A percentile compares a stretch with the other conserved stretches of the same genome.
These are phyloP conservation scores for Leptocoma aspasia DNA, from an alignment of 2,113 vertebrate species.

Conservation along the genomic window DNA sequence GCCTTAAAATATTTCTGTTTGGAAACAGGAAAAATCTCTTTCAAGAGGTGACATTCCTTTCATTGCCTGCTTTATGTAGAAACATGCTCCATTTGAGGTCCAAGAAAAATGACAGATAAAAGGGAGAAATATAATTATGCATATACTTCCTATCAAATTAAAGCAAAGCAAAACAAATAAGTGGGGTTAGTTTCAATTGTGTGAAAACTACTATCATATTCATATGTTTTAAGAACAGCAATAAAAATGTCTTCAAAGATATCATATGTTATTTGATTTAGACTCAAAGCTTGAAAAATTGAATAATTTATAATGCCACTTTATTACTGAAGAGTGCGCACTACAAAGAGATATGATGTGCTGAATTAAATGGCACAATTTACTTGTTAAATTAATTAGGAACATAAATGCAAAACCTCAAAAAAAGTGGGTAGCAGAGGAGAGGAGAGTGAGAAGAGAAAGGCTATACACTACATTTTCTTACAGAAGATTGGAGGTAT, in stretches of 20 bases:
- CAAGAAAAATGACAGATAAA: constrained; percentile 17
- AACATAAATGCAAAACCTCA: constrained; percentile 36
- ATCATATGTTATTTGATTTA: constrained; percentile 46
- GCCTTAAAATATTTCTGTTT: not conserved
- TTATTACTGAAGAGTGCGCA: constrained; percentile 25
- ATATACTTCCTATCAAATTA: not conserved
- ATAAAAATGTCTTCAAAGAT: constrained; percentile 27
- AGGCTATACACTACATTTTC: not conserved
- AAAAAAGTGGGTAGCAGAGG: not conserved
- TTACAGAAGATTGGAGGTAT: not conserved
- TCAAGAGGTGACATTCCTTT: constrained; percentile 6
- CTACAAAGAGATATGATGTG: constrained; percentile 21
- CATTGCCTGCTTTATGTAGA: not conserved
- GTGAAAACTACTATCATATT: constrained; percentile 19
- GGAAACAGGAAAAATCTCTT: not conserved
- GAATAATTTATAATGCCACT: constrained; percentile 36
- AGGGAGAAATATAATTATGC: constrained; percentile 16
- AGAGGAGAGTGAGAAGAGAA: not conserved
- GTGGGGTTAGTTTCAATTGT: not conserved
- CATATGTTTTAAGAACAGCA: constrained; percentile 24
- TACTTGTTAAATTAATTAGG: constrained; percentile 68
- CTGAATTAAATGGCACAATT: constrained; percentile 44
- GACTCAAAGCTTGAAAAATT: constrained; percentile 51
- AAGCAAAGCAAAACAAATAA: constrained; percentile 30
- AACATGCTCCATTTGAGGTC: not conserved